A percentile compares a stretch with the other conserved stretches of the same genome.
Evolutionary conservation across 2,113 vertebrate genomes (phyloP).

Genomic region (Erpornis zantholeuca): DNA sequence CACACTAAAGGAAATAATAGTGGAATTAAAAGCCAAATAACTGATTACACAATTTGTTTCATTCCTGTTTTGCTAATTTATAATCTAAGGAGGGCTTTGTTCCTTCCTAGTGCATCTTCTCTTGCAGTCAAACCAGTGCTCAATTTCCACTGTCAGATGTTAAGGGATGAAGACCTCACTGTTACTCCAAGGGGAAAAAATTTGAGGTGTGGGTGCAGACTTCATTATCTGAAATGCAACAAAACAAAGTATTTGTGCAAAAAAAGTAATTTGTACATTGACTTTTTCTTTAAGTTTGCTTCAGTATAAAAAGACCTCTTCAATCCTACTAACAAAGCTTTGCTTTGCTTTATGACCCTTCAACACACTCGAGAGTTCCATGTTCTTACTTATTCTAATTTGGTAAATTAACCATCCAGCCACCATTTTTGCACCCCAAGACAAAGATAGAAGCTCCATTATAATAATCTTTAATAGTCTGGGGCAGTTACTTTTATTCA

Average conservation of each 20-base stretch:
- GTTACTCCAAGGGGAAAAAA: background rate
- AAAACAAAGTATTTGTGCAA: constrained; percentile 41
- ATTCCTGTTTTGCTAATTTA: background rate
- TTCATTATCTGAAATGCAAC: constrained; percentile 37
- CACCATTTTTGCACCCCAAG: background rate
- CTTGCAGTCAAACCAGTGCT: constrained; percentile 23
- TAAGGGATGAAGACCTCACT: constrained; percentile 24
- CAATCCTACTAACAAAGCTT: constrained; percentile 21
- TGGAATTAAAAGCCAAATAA: background rate
- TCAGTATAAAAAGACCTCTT: constrained; percentile 50
- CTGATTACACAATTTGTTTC: background rate
- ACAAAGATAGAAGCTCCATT: background rate
- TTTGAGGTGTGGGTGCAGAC: background rate
- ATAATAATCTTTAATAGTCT: background rate
- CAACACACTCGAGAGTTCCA: background rate
- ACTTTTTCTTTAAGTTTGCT: constrained; percentile 55
- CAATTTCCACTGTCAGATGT: constrained; percentile 5
- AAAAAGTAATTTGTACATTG: constrained; percentile 11
- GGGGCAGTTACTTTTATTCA: background rate
- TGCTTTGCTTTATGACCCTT: background rate
- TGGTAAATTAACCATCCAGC: background rate
- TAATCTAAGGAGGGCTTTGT: constrained; percentile 20
- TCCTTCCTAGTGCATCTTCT: constrained; percentile 32
- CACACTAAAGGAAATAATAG: background rate
- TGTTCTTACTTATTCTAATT: background rate